A percentile compares a stretch with the other conserved stretches of the same genome.
These are phyloP conservation scores for Thaumatotibia leucotreta DNA, from an alignment of 1,140 invertebrate species.

Conservation along the genomic window DNA sequence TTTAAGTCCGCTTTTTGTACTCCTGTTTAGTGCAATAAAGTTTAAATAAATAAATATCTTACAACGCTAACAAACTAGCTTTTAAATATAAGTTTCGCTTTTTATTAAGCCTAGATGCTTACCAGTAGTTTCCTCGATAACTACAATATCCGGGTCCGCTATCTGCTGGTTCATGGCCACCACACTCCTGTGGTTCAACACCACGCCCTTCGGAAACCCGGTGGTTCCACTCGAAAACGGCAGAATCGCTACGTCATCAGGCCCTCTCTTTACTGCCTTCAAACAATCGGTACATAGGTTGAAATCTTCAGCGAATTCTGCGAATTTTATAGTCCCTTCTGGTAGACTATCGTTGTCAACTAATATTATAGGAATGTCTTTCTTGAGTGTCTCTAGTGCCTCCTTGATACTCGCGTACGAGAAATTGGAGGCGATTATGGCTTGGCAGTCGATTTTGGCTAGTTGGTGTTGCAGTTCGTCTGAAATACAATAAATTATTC, in stretches of 20 bases:
- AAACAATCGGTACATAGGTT: conserved; percentile 70
- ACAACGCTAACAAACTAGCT: too few species aligned
- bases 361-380: conserved; percentile 77
- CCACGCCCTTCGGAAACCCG: conserved; percentile 91
- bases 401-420: conserved; percentile 67
- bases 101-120: conserved; percentile 19
- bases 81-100: too few species aligned
- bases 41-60: too few species aligned
- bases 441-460: conserved; percentile 79
- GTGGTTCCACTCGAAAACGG: conserved; percentile 91
- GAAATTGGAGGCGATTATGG: conserved; percentile 80
- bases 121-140: conserved; percentile 53
- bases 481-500: conserved; percentile 76
- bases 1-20: too few species aligned
- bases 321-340: conserved; percentile 78
- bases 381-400: conserved; percentile 63
- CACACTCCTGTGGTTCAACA: conserved; percentile 83
- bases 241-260: conserved; percentile 77
- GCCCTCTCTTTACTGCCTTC: conserved; percentile 55
- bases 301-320: conserved; percentile 74
- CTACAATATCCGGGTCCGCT: conserved; percentile 47
- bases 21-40: too few species aligned
- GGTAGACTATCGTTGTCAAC: conserved; percentile 71
- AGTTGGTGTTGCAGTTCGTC: conserved; percentile 88
- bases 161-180: conserved; percentile 75